Evolutionary conservation across 2,888 invertebrate species (phyloP), one percentile per base, ranked within the genome.

Genomic region (Pheosia gnoma): DNA sequence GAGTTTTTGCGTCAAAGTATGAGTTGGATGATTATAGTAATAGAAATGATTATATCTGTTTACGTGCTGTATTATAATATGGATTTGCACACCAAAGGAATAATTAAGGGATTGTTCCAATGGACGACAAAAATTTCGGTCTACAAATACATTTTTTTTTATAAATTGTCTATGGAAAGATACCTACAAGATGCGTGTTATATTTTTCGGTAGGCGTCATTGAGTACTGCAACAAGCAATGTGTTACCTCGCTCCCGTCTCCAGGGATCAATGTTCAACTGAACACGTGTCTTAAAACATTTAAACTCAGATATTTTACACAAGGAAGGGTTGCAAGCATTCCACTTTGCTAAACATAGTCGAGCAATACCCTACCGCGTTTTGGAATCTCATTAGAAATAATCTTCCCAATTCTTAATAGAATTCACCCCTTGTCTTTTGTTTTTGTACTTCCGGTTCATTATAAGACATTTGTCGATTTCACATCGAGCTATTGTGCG

Each of bases 221-320:
- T 82, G 84, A 88, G 79, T 82, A 77, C 81, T 80, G 79, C 74
- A 75, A 80, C 80, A 80, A 80, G 80, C 81, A 78, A 87, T 91
- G 80, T 79, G 82, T 89, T 88, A 89, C 81, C 80, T 80, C 73
- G 75, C 71, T 77, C 78, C 78, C 83, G 78, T 80, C 86, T 79
- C 83, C 68, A 61, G 86, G 86, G 89, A 88, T 90, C 88, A 86
- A 68, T 84, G 85, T 83, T 84, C 84, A 82, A 84, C 77, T 80
- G 84, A 91, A 90, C 93, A 93, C 84, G 85, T 93, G 93, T 91
- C 90, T 80, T 81, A 77, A 79, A 87, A 80, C 88, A 84, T 85
- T 90, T 89, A 88, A 90, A 89, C 81, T 85, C 84, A 88, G 83
- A 89, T 89, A 88, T 90, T 91, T 89, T 89, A 92, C 88, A 85